phyloP scores from a whole-genome alignment of 2,797 vertebrate genomes.

The Alfaro cultratus region DNA sequence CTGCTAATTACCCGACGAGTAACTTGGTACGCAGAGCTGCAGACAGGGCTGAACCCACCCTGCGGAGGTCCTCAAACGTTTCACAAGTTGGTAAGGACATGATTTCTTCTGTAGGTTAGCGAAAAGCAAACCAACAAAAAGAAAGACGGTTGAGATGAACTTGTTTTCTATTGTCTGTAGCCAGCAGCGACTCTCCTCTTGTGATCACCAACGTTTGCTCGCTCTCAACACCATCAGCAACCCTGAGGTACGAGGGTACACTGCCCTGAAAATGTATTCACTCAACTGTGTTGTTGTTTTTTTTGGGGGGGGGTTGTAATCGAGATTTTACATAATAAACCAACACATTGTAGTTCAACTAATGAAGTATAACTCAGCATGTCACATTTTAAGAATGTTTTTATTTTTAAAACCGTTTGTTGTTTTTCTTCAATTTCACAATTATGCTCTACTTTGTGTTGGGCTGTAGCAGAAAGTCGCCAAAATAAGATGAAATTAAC shows the following conservation, averaged over 20 bases:
- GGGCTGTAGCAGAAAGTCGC: neutral
- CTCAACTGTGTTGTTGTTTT: neutral
- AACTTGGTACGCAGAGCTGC: neutral
- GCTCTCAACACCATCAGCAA: conserved; percentile 23
- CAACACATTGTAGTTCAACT: neutral
- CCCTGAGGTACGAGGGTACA: conserved; percentile 54
- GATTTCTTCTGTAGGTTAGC: neutral
- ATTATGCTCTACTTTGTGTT: neutral
- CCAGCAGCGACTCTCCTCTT: conserved; percentile 50
- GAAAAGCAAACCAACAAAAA: neutral
- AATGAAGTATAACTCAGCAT: neutral
- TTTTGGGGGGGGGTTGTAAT: no score
- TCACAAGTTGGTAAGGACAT: conserved; percentile 44
- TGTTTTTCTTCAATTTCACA: neutral
- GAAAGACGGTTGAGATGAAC: neutral
- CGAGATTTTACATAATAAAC: neutral
- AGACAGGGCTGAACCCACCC: neutral
- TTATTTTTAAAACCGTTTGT: neutral
- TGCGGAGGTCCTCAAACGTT: neutral
- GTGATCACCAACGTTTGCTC: conserved; percentile 71
- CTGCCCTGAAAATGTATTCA: neutral
- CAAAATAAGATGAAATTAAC: neutral
- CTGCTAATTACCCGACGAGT: conserved; percentile 13
- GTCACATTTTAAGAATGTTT: neutral
- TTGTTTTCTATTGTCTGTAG: conserved; percentile 43